Conservation (phyloP, 1,140 invertebrate species). For the Apocrypta bakeri region DNA sequence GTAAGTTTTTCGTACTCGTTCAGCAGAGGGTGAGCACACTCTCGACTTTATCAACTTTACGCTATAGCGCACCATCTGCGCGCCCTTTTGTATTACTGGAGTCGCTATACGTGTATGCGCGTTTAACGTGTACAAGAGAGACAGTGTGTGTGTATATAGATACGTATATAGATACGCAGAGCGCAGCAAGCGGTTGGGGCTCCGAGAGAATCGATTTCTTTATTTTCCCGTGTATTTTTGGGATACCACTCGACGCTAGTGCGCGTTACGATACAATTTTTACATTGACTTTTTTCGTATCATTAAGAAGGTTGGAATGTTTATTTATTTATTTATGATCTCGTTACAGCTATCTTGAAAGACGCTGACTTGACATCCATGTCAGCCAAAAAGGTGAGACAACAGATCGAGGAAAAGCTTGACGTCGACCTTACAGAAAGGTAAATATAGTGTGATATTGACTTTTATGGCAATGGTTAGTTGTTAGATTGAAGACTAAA, state of each 20-base stretch:
- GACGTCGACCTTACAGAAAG: slow-evolving; percentile 83
- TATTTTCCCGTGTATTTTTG: no score
- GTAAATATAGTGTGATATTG: slow-evolving; percentile 61
- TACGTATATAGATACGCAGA: neutral
- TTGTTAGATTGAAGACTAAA: neutral
- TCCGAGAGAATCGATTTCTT: slow-evolving; percentile 24
- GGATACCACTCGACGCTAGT: neutral
- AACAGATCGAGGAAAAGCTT: slow-evolving; percentile 88
- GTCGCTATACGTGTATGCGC: neutral
- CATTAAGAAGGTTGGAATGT: neutral
- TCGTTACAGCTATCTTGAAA: slow-evolving; percentile 86
- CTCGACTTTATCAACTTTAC: neutral
- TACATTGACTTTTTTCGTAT: neutral
- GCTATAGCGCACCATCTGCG: slow-evolving; percentile 28
- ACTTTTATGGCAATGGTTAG: neutral
- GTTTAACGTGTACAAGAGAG: no score
- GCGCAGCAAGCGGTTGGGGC: neutral
- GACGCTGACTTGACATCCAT: slow-evolving; percentile 88
- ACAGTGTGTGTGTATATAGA: no score
- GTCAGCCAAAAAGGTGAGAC: slow-evolving; percentile 93
- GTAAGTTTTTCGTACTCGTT: neutral
- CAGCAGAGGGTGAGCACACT: neutral
- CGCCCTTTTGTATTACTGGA: slow-evolving; percentile 37
- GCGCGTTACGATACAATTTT: neutral
- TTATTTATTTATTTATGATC: slow-evolving; percentile 10